Percentiles rank a stretch among this genome's conserved stretches.
Evolutionary conservation across 2,797 vertebrate species (phyloP).

Genomic region (Arnoldichthys spilopterus): DNA sequence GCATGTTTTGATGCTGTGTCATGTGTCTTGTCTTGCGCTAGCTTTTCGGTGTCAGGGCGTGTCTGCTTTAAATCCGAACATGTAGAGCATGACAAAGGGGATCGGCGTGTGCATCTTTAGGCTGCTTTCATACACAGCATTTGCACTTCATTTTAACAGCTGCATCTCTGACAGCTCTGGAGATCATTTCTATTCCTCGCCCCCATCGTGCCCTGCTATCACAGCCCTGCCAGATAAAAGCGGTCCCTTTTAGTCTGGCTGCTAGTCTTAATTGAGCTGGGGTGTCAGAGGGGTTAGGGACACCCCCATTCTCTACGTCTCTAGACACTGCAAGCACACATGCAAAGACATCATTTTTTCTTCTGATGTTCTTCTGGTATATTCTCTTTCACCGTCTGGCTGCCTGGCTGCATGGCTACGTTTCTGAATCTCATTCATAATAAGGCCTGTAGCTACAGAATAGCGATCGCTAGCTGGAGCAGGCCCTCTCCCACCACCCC

Average conservation of each 20-base stretch:
- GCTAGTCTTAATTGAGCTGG: slow-evolving; percentile 43
- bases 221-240: slow-evolving; percentile 49
- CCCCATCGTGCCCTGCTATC: slow-evolving; percentile 28
- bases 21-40: neutral
- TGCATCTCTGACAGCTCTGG: neutral
- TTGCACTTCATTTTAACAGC: slow-evolving; percentile 41
- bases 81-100: slow-evolving; percentile 17
- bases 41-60: neutral
- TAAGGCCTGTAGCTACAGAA: slow-evolving; percentile 30
- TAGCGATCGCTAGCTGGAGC: slow-evolving; percentile 12
- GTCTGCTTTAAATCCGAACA: slow-evolving; percentile 9
- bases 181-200: slow-evolving; percentile 39
- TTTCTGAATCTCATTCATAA: slow-evolving; percentile 30
- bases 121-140: slow-evolving; percentile 28
- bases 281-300: slow-evolving; percentile 32
- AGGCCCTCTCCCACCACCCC: neutral
- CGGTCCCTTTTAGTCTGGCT: slow-evolving; percentile 47
- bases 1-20: slow-evolving; percentile 9
- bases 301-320: neutral
- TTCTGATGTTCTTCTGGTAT: neutral
- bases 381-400: slow-evolving; percentile 34
- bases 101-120: neutral
- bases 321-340: neutral
- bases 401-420: slow-evolving; percentile 47
- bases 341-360: slow-evolving; percentile 1